phyloP scores from a whole-genome alignment of 1,140 invertebrate species.

The Pseudomyrmex gracilis region DNA sequence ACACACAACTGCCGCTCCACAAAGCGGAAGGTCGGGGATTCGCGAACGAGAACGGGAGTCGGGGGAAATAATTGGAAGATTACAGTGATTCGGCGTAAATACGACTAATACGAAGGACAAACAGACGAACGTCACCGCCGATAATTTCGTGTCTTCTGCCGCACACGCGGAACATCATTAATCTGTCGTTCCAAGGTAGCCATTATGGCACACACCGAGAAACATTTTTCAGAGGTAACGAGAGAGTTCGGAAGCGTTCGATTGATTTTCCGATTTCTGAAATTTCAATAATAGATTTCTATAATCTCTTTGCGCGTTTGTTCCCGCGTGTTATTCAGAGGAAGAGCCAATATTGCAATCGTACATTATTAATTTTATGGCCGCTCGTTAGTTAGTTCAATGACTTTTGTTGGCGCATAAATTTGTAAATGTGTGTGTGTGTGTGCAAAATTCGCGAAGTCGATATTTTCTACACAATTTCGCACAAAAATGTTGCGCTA shows the following conservation, averaged over 20 bases:
- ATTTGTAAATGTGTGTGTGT: not conserved
- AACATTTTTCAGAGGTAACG: not conserved
- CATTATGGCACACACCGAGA: not conserved
- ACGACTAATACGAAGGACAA: conserved; percentile 47
- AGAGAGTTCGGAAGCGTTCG: not conserved
- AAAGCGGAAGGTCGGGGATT: not conserved
- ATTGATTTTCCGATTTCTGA: conserved; percentile 7
- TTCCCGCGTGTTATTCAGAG: no score
- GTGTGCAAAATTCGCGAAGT: not conserved
- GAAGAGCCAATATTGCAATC: not conserved
- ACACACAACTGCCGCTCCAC: not conserved
- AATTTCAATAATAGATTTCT: not conserved
- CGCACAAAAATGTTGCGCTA: not conserved
- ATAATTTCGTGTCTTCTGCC: conserved; percentile 10
- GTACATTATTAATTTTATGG: not conserved
- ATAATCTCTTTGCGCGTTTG: conserved; percentile 5
- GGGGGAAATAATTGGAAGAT: conserved; percentile 50
- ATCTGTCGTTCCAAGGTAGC: conserved; percentile 4
- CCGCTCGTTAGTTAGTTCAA: not conserved
- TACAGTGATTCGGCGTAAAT: conserved; percentile 21
- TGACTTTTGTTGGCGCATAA: not conserved
- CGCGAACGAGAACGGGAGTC: not conserved
- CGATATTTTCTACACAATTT: not conserved
- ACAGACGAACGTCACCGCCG: conserved; percentile 27
- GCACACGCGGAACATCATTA: conserved; percentile 5